Conservation (phyloP, 2,888 invertebrate genomes). For the Nymphalis urticae region DNA sequence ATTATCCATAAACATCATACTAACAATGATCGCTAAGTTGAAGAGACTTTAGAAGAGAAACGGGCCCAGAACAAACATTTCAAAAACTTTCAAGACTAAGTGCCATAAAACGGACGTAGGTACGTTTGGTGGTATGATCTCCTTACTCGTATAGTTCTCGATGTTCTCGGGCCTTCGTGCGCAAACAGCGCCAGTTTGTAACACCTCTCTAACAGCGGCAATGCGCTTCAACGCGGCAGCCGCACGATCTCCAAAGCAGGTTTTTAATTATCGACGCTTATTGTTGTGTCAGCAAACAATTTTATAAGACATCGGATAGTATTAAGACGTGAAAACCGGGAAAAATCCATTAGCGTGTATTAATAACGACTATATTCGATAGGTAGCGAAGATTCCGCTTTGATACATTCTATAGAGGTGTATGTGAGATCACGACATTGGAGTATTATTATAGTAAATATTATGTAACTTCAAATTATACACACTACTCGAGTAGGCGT, state of each 20-base stretch:
- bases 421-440: neutral
- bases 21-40: neutral
- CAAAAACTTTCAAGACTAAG: neutral
- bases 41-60: neutral
- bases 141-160: neutral
- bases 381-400: neutral
- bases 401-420: neutral
- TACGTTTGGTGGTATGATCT: neutral
- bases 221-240: conserved; percentile 17
- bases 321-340: conserved; percentile 14
- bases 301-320: conserved; percentile 7
- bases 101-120: neutral
- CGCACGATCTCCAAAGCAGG: conserved; percentile 46
- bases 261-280: conserved; percentile 49
- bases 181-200: conserved; percentile 50
- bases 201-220: conserved; percentile 53
- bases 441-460: no score
- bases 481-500: no score
- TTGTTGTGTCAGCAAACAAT: conserved; percentile 23
- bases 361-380: no score
- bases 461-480: no score
- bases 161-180: conserved; percentile 13
- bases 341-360: conserved; percentile 9
- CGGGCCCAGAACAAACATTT: neutral
- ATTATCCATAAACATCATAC: neutral